Conservation (phyloP, 2,888 invertebrate genomes). For the Drosophila ustulata region DNA sequence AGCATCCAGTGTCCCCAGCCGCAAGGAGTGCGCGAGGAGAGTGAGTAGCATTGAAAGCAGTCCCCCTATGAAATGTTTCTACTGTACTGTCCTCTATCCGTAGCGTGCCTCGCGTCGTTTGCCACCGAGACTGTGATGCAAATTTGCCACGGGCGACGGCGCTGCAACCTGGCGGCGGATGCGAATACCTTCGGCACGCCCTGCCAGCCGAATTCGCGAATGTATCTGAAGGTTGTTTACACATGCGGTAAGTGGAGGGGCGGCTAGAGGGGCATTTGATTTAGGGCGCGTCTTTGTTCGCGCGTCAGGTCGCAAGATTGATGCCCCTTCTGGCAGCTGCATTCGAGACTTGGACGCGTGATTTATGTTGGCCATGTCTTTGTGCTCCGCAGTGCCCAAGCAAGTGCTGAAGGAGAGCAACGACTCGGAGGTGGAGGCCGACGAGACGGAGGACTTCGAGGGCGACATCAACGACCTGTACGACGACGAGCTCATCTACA, state of each 20-base stretch:
- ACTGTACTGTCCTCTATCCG: slow-evolving; percentile 6
- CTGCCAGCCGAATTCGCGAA: slow-evolving; percentile 92
- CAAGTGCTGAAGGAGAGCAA: slow-evolving; percentile 93
- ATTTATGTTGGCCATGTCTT: slow-evolving; percentile 54
- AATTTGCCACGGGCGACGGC: slow-evolving; percentile 93
- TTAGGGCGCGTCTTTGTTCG: slow-evolving; percentile 58
- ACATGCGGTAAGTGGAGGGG: slow-evolving; percentile 91
- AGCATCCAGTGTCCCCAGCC: slow-evolving; percentile 95
- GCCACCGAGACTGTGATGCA: slow-evolving; percentile 96
- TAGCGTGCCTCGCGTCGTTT: slow-evolving; percentile 95
- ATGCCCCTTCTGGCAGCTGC: slow-evolving; percentile 32
- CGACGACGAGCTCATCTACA: slow-evolving; percentile 86
- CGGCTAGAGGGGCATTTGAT: slow-evolving; percentile 43
- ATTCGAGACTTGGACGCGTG: slow-evolving; percentile 43
- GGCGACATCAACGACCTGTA: slow-evolving; percentile 86
- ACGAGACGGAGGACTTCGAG: slow-evolving; percentile 88
- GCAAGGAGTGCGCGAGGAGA: slow-evolving; percentile 94
- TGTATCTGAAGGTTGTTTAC: slow-evolving; percentile 95
- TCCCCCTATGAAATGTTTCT: background rate
- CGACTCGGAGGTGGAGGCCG: slow-evolving; percentile 91
- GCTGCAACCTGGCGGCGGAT: slow-evolving; percentile 93
- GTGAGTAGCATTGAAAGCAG: slow-evolving; percentile 86
- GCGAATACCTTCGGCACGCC: slow-evolving; percentile 93
- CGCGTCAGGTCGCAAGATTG: slow-evolving; percentile 41
- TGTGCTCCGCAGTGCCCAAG: slow-evolving; percentile 88